phyloP scores from a whole-genome alignment of 2,113 vertebrate genomes.

The Bufo bufo region DNA sequence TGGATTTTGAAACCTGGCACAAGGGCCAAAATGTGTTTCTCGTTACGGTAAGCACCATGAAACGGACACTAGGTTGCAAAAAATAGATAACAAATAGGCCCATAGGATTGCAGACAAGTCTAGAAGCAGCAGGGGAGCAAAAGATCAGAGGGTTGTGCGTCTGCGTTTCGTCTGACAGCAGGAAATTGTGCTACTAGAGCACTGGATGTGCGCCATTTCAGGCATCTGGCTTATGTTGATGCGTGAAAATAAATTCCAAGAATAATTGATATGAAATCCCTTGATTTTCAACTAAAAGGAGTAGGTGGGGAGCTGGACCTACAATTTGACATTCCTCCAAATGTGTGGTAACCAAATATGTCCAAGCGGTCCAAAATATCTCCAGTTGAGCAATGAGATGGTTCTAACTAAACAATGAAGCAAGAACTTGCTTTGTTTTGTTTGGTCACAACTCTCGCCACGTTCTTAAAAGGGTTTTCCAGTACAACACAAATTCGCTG shows the following conservation, averaged over 20 bases:
- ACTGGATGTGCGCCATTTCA: slow-evolving; percentile 29
- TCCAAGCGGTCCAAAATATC: slow-evolving; percentile 38
- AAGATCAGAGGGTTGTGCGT: slow-evolving; percentile 17
- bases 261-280: slow-evolving; percentile 35
- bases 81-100: slow-evolving; percentile 4
- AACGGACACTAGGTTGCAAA: neutral
- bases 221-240: slow-evolving; percentile 53
- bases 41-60: neutral
- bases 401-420: neutral
- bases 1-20: neutral
- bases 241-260: slow-evolving; percentile 19
- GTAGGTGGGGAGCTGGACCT: neutral
- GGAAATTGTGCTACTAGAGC: slow-evolving; percentile 29
- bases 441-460: too few relatives aligned
- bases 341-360: slow-evolving; percentile 19
- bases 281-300: slow-evolving; percentile 30
- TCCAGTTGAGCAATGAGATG: slow-evolving; percentile 40
- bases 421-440: neutral
- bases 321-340: slow-evolving; percentile 41
- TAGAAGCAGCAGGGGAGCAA: neutral
- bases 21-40: slow-evolving; percentile 21
- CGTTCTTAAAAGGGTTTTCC: too few relatives aligned
- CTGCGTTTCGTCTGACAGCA: slow-evolving; percentile 40
- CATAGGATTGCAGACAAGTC: slow-evolving; percentile 14
- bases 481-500: too few relatives aligned